These are phyloP conservation scores for Planiliza haematocheilus DNA, from an alignment of 2,113 vertebrate genomes.

Conservation along the genomic window DNA sequence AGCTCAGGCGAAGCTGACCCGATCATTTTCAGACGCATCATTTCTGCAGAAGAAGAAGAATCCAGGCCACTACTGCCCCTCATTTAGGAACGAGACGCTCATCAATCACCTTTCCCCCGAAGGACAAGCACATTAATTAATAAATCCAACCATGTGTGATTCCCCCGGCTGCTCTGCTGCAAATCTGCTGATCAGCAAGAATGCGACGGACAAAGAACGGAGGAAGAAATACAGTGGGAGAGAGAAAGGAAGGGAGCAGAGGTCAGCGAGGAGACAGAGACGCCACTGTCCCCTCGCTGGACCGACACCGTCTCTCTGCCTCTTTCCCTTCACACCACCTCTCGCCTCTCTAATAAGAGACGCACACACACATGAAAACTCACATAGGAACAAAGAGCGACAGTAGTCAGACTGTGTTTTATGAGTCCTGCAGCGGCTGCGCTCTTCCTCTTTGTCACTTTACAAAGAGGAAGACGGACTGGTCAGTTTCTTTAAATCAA, in stretches of 20 bases:
- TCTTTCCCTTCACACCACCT: conserved; percentile 50
- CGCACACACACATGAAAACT: conserved; percentile 1
- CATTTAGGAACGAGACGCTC: no score
- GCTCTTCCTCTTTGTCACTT: no score
- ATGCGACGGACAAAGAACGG: conserved; percentile 62
- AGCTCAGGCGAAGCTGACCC: no score
- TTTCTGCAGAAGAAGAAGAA: no score
- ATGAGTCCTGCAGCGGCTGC: conserved; percentile 25
- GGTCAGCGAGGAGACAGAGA: conserved; percentile 46
- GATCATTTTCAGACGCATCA: no score
- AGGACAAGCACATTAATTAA: not conserved
- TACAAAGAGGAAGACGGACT: no score
- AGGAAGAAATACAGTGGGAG: conserved; percentile 35
- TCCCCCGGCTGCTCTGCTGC: not conserved
- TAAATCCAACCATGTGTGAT: not conserved
- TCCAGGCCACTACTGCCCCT: no score
- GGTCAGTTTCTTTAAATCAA: no score
- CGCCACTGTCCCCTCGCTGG: conserved; percentile 32
- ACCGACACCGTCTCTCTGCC: conserved; percentile 27
- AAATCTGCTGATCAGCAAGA: conserved; percentile 54
- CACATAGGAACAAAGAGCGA: conserved; percentile 6
- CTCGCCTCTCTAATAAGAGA: not conserved
- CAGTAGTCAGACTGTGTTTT: conserved; percentile 38
- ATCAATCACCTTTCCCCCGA: no score
- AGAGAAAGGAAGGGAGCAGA: conserved; percentile 12